These are phyloP conservation scores for Drosophila ambigua DNA, from an alignment of 1,140 invertebrate genomes.

Conservation along the genomic window DNA sequence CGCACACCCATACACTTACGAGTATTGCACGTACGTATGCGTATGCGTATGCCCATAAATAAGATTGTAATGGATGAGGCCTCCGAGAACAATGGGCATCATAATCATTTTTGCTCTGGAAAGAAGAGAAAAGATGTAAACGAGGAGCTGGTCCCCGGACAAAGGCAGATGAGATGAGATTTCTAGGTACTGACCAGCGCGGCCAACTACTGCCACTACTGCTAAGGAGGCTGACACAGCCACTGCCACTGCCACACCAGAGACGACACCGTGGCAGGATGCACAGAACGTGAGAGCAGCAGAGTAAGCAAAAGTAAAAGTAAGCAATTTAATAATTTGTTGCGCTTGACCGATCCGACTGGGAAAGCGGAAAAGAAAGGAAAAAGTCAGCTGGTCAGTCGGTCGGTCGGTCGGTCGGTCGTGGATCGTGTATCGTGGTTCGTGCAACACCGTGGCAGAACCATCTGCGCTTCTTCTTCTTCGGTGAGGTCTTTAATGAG, in stretches of 20 bases:
- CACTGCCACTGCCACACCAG: constrained; percentile 20
- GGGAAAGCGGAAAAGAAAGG: constrained; percentile 51
- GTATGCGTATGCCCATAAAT: constrained; percentile 55
- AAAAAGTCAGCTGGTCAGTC: constrained; percentile 70
- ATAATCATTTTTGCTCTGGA: constrained; percentile 64
- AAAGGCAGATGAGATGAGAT: constrained; percentile 53
- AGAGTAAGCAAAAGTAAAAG: constrained; percentile 63
- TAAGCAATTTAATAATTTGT: constrained; percentile 73
- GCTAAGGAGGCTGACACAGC: constrained; percentile 29
- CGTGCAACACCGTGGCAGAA: neutral
- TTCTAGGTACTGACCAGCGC: constrained; percentile 51
- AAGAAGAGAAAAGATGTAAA: constrained; percentile 52
- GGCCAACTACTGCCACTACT: constrained; percentile 6
- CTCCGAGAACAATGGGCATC: constrained; percentile 59
- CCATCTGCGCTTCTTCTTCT: constrained; percentile 27
- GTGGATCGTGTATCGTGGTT: constrained; percentile 14
- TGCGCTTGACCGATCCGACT: constrained; percentile 47
- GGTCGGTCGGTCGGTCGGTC: constrained; percentile 30
- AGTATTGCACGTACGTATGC: constrained; percentile 10
- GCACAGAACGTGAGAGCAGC: neutral
- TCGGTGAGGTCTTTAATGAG: constrained; percentile 47
- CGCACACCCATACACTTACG: constrained; percentile 9
- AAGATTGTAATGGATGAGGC: constrained; percentile 67
- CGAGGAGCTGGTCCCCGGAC: constrained; percentile 38
- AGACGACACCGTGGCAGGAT: constrained; percentile 5